phyloP scores from a whole-genome alignment of 2,888 invertebrate genomes.

The Andricus curvator region DNA sequence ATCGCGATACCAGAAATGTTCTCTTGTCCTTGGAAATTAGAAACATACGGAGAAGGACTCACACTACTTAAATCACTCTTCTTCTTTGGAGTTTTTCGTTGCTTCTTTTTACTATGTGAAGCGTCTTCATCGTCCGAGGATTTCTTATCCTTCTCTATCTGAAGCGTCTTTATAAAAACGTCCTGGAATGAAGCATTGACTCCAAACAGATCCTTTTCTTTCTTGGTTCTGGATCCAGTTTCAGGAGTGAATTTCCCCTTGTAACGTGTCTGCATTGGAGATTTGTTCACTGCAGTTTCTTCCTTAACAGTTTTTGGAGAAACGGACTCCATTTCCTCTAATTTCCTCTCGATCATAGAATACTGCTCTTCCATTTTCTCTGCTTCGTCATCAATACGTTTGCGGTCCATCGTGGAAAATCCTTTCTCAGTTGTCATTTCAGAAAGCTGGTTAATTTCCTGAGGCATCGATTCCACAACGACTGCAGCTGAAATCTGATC shows the following conservation, averaged over 20 bases:
- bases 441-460: conserved; percentile 41
- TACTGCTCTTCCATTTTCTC: conserved; percentile 37
- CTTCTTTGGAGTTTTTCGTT: conserved; percentile 54
- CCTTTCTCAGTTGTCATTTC: conserved; percentile 24
- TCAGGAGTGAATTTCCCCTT: conserved; percentile 64
- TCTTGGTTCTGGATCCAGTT: conserved; percentile 61
- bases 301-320: conserved; percentile 39
- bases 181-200: conserved; percentile 68
- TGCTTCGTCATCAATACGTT: conserved; percentile 18
- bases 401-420: conserved; percentile 12
- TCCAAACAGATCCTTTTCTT: conserved; percentile 54
- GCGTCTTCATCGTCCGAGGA: conserved; percentile 44
- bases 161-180: conserved; percentile 69
- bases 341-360: conserved; percentile 25
- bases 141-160: conserved; percentile 65
- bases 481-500: conserved; percentile 20
- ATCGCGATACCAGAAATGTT: conserved; percentile 56
- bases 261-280: conserved; percentile 55
- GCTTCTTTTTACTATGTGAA: conserved; percentile 48
- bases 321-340: conserved; percentile 24
- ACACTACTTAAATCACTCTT: conserved; percentile 54
- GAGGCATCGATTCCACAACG: conserved; percentile 40
- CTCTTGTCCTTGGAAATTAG: conserved; percentile 44
- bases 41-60: conserved; percentile 11
- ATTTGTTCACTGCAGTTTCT: conserved; percentile 40